Evolutionary conservation across 2,888 invertebrate species (phyloP).

Genomic region (Brassicogethes aeneus): DNA sequence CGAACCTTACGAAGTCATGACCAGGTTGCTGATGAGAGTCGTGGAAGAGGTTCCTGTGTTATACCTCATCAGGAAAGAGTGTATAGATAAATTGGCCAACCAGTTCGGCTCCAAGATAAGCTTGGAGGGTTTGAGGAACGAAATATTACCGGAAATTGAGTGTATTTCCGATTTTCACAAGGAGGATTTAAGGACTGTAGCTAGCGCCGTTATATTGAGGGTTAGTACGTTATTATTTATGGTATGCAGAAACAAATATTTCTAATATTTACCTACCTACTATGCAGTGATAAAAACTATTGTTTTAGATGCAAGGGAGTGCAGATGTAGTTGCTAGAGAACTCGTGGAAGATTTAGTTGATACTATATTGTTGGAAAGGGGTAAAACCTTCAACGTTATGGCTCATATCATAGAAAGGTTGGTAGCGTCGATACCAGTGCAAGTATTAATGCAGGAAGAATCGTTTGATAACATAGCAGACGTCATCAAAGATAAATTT

Average conservation of each 20-base stretch:
- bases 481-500: conserved; percentile 17
- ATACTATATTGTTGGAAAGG: conserved; percentile 18
- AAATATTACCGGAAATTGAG: background rate
- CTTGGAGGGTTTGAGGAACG: background rate
- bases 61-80: conserved; percentile 13
- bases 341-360: conserved; percentile 27
- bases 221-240: too few species aligned
- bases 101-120: background rate
- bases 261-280: background rate
- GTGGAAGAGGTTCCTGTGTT: conserved; percentile 23
- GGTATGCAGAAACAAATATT: too few species aligned
- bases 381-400: conserved; percentile 24
- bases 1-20: conserved; percentile 24
- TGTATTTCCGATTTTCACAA: background rate
- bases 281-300: background rate
- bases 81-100: background rate
- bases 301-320: conserved; percentile 21
- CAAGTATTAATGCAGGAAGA: conserved; percentile 16
- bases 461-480: conserved; percentile 16
- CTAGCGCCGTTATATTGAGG: background rate
- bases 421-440: conserved; percentile 24
- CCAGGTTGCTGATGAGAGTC: conserved; percentile 23
- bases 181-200: background rate
- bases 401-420: conserved; percentile 21
- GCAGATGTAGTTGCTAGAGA: conserved; percentile 18